Percentiles rank a stretch among this genome's conserved stretches.
Conservation (phyloP, 2,797 vertebrate species). For the Pseudochaenichthys georgianus region DNA sequence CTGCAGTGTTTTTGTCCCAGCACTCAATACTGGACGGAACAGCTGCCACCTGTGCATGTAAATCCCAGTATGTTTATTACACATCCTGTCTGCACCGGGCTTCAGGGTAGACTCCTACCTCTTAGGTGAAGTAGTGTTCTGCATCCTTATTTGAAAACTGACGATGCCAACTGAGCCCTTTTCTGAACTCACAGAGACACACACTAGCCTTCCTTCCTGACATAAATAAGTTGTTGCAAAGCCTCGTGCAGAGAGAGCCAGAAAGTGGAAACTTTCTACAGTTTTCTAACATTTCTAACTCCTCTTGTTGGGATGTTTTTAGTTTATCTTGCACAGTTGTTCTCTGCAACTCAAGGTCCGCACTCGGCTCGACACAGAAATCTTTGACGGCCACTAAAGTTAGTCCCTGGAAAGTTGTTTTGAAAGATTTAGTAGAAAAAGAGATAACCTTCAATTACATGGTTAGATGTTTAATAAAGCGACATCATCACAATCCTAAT, state of each 20-base stretch:
- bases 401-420: constrained; percentile 33
- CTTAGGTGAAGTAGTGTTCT: constrained; percentile 15
- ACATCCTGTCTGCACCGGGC: constrained; percentile 3
- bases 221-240: constrained; percentile 28
- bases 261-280: constrained; percentile 27
- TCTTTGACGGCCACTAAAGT: constrained; percentile 45
- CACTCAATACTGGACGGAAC: background rate
- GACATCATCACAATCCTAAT: background rate
- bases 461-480: background rate
- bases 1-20: background rate
- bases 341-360: constrained; percentile 30
- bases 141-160: constrained; percentile 28
- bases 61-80: constrained; percentile 19
- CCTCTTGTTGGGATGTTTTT: constrained; percentile 14
- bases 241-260: constrained; percentile 20
- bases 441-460: background rate
- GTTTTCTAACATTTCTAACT: background rate
- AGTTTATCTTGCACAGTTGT: background rate
- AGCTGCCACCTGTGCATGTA: constrained; percentile 20
- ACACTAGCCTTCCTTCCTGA: constrained; percentile 9
- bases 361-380: constrained; percentile 37
- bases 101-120: constrained; percentile 7
- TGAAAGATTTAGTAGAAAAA: constrained; percentile 28
- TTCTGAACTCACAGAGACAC: constrained; percentile 7
- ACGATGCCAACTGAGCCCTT: background rate